Base-by-base conservation (phyloP, 2,888 invertebrate species). In the Sminthurides aquaticus region DNA sequence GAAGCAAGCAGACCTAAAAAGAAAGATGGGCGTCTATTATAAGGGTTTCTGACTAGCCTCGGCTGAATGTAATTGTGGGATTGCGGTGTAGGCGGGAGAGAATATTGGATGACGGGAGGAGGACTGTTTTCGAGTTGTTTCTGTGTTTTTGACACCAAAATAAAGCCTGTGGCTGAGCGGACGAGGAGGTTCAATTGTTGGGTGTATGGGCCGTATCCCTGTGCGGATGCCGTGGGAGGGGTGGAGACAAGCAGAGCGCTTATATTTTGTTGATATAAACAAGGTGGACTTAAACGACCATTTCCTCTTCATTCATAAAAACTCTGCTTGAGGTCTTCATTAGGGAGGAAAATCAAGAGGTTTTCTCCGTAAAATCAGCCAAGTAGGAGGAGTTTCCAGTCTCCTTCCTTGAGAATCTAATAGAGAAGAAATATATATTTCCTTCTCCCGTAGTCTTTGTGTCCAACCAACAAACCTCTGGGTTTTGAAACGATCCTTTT, bases 321-420 rank as follows among this genome's bases (percentile, higher is more conserved):
- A 65, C 65, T 57, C 60, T 25, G 60, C 60, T 65, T 65, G 65
- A 65, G 60, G 60, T 65, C 65, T 65, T 65, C 65, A 65, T 65
- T 65, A 65, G 22, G n/a, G n/a, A 34, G 8, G 8, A 15, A 34
- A 34, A 34, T 34, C 8, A 34, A 34, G 43, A 34, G 43, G 43
- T 34, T n/a, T n/a, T n/a, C n/a, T n/a, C n/a, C n/a, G n/a, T n/a
- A n/a, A n/a, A n/a, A n/a, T n/a, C n/a, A n/a, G n/a, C n/a, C n/a
- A n/a, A n/a, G n/a, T n/a, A n/a, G n/a, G n/a, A n/a, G n/a, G n/a
- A n/a, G n/a, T n/a, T n/a, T n/a, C n/a, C n/a, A n/a, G n/a, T n/a
- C n/a, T n/a, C n/a, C n/a, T n/a, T n/a, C n/a, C n/a, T n/a, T n/a
- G n/a, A n/a, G n/a, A n/a, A n/a, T n/a, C n/a, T n/a, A n/a, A n/a